A percentile compares a stretch with the other conserved stretches of the same genome.
Conservation (phyloP, 1,140 invertebrate species). For the Eueides isabella region DNA sequence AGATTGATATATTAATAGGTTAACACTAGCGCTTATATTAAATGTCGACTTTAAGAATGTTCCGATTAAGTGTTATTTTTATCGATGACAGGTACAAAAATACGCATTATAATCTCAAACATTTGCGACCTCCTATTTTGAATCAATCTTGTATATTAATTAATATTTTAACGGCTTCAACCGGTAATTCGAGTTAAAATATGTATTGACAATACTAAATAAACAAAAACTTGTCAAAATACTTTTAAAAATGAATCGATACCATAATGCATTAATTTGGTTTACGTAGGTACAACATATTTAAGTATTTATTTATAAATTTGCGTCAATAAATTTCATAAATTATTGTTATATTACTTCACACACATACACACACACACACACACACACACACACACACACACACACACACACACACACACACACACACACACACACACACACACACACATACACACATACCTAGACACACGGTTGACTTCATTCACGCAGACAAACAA, state of each 20-base stretch:
- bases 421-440: too few species aligned
- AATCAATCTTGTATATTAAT: slow-evolving; percentile 27
- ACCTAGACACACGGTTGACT: too few species aligned
- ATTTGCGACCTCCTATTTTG: slow-evolving; percentile 7
- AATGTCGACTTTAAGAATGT: not conserved
- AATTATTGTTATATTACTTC: too few species aligned
- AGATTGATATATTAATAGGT: not conserved
- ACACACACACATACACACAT: too few species aligned
- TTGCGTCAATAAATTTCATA: too few species aligned
- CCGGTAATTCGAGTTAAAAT: slow-evolving; percentile 33
- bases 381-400: too few species aligned
- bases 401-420: too few species aligned
- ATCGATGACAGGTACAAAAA: not conserved
- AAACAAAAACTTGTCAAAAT: not conserved
- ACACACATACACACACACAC: too few species aligned
- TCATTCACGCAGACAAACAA: too few species aligned
- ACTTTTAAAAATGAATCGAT: not conserved
- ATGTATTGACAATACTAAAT: not conserved
- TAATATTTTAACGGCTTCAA: slow-evolving; percentile 27
- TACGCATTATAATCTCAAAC: not conserved
- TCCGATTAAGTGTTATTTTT: not conserved
- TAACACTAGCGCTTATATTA: not conserved
- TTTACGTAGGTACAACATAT: too few species aligned
- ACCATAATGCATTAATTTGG: too few species aligned
- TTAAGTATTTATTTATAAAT: too few species aligned